Evolutionary conservation across 2,113 vertebrate genomes (phyloP).

Genomic region (Choloepus hoffmanni): DNA sequence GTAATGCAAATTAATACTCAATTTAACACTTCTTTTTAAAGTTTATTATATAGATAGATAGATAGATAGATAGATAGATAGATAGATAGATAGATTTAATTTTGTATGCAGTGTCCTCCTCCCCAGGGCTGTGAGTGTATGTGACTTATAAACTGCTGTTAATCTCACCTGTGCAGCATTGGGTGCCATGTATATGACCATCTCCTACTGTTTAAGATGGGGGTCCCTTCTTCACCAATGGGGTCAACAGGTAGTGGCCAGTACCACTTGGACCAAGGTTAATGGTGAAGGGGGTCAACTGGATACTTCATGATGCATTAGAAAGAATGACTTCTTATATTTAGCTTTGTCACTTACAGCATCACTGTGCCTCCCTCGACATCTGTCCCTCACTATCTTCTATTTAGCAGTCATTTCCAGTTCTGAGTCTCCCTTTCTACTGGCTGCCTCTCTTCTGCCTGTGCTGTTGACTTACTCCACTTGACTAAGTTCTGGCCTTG

Average conservation of each 20-base stretch:
- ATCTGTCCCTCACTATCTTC: background rate
- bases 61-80: too few species aligned
- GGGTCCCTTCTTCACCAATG: too few species aligned
- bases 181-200: too few species aligned
- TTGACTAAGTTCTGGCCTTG: background rate
- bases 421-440: background rate
- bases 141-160: too few species aligned
- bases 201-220: too few species aligned
- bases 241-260: too few species aligned
- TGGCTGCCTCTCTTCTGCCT: background rate
- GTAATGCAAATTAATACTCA: background rate
- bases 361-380: background rate
- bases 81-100: too few species aligned
- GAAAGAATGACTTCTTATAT: background rate
- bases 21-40: background rate
- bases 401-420: background rate
- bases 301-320: background rate
- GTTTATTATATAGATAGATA: too few species aligned
- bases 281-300: background rate
- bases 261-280: too few species aligned
- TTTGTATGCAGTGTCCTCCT: too few species aligned
- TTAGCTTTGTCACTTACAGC: background rate
- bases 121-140: too few species aligned
- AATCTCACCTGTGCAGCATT: too few species aligned
- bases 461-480: background rate